These are phyloP conservation scores for Brachionus rubens DNA, from an alignment of 1,140 invertebrate species.

Conservation along the genomic window DNA sequence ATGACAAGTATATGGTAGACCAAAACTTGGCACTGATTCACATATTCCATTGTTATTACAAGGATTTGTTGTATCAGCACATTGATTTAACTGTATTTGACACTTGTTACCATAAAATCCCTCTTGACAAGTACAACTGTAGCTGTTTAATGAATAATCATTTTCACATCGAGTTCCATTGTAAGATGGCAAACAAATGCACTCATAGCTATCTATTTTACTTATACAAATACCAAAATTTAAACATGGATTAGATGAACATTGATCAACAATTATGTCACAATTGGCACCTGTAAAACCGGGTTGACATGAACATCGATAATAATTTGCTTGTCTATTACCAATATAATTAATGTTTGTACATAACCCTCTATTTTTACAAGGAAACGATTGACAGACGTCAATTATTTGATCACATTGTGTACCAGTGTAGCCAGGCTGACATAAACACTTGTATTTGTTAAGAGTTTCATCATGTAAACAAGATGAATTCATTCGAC, in stretches of 20 bases:
- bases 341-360: conserved; percentile 68
- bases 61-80: neutral
- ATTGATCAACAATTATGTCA: conserved; percentile 74
- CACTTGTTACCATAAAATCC: conserved; percentile 51
- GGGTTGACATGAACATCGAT: conserved; percentile 77
- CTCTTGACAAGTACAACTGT: conserved; percentile 52
- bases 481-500: conserved; percentile 49
- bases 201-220: conserved; percentile 41
- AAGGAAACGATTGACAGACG: conserved; percentile 79
- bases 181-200: conserved; percentile 48
- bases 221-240: conserved; percentile 79
- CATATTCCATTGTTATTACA: conserved; percentile 51
- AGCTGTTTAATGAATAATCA: conserved; percentile 46
- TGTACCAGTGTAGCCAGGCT: conserved; percentile 50
- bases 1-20: conserved; percentile 48
- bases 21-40: neutral
- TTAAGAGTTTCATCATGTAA: conserved; percentile 31
- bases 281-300: conserved; percentile 88
- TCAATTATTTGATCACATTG: conserved; percentile 77
- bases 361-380: conserved; percentile 70
- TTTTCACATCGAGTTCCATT: conserved; percentile 43
- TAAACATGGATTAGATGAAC: conserved; percentile 78
- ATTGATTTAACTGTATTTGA: conserved; percentile 16
- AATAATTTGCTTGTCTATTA: neutral
- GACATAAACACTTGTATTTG: conserved; percentile 29